phyloP scores from a whole-genome alignment of 1,140 invertebrate species.

The Drosophila littoralis region DNA sequence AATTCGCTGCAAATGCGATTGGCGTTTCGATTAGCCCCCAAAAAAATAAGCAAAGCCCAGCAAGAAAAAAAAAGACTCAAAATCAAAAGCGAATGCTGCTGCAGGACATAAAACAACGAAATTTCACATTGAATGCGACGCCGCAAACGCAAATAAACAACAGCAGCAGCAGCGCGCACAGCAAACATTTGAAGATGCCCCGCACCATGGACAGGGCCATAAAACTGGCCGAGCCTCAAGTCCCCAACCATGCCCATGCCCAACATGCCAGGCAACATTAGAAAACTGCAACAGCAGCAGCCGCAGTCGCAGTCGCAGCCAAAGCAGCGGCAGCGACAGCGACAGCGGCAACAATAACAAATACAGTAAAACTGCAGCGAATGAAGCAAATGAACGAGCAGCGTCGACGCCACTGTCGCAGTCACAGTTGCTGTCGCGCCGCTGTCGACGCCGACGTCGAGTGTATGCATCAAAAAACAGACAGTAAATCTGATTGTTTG shows the following conservation, averaged over 20 bases:
- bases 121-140: conserved; percentile 72
- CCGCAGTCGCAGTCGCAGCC: not conserved
- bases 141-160: conserved; percentile 72
- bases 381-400: conserved; percentile 72
- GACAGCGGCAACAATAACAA: conserved; percentile 32
- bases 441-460: conserved; percentile 55
- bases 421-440: conserved; percentile 33
- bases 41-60: conserved; percentile 28
- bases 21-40: not conserved
- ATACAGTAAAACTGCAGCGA: conserved; percentile 29
- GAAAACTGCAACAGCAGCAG: conserved; percentile 71
- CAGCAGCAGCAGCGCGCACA: conserved; percentile 38
- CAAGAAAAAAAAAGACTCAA: not conserved
- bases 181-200: conserved; percentile 79
- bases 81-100: conserved; percentile 60
- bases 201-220: conserved; percentile 47
- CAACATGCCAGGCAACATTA: conserved; percentile 79
- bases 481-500: conserved; percentile 84
- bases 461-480: conserved; percentile 83
- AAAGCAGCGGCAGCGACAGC: conserved; percentile 17
- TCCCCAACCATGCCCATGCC: conserved; percentile 72
- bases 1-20: conserved; percentile 5
- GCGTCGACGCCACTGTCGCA: conserved; percentile 17
- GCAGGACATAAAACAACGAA: conserved; percentile 49
- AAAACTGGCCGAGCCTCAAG: conserved; percentile 70